Evolutionary conservation across 2,888 invertebrate genomes (phyloP).

Genomic region (Amorpha juglandis): DNA sequence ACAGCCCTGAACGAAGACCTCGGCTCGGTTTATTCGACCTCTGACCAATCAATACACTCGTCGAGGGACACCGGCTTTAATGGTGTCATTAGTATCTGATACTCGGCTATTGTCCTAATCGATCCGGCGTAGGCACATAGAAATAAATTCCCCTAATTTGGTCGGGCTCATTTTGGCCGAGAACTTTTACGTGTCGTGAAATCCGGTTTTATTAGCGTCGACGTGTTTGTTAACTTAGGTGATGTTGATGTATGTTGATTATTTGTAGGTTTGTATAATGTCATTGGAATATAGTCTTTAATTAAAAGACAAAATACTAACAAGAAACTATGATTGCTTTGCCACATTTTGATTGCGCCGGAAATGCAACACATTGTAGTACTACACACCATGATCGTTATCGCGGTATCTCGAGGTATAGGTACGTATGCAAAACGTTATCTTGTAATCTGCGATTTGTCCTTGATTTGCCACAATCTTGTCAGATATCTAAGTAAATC

Average conservation of each 20-base stretch:
- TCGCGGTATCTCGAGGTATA: too few species aligned
- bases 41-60: slow-evolving; percentile 26
- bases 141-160: slow-evolving; percentile 15
- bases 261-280: background rate
- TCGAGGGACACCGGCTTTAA: slow-evolving; percentile 27
- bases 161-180: slow-evolving; percentile 17
- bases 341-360: too few species aligned
- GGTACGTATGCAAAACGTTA: too few species aligned
- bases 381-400: too few species aligned
- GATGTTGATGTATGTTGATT: background rate
- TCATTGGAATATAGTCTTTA: background rate
- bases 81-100: slow-evolving; percentile 19
- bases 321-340: too few species aligned
- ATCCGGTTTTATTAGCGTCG: slow-evolving; percentile 11
- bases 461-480: too few species aligned
- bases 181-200: slow-evolving; percentile 16
- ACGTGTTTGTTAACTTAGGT: slow-evolving; percentile 2
- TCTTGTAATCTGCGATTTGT: too few species aligned
- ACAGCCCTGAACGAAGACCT: slow-evolving; percentile 29
- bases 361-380: too few species aligned
- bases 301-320: background rate
- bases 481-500: background rate
- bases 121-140: background rate
- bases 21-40: slow-evolving; percentile 27
- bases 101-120: slow-evolving; percentile 22